Conservation (phyloP, 1,140 invertebrate genomes). For the Campoletis sonorensis region DNA sequence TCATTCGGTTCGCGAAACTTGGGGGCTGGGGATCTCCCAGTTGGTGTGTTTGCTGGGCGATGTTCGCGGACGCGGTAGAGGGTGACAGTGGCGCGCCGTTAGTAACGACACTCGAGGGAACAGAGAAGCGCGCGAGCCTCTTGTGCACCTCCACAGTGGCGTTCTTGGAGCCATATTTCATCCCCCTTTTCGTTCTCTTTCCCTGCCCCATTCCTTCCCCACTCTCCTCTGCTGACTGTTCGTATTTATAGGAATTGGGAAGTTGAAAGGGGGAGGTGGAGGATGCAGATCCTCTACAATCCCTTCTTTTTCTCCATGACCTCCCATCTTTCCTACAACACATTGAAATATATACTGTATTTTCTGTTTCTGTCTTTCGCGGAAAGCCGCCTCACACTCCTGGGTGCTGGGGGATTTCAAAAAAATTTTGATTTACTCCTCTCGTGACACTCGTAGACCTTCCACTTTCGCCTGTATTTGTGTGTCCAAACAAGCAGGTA, state of each 20-base stretch:
- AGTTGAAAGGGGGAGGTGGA: slow-evolving; percentile 26
- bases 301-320: slow-evolving; percentile 28
- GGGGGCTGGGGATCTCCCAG: slow-evolving; percentile 10
- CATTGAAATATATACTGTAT: slow-evolving; percentile 31
- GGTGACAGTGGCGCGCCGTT: slow-evolving; percentile 63
- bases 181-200: slow-evolving; percentile 44
- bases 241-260: slow-evolving; percentile 64
- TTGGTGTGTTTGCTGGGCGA: slow-evolving; percentile 27
- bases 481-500: neutral
- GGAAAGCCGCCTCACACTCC: slow-evolving; percentile 40
- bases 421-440: slow-evolving; percentile 75
- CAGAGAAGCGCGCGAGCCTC: slow-evolving; percentile 55
- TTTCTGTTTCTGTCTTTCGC: slow-evolving; percentile 25
- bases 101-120: slow-evolving; percentile 68
- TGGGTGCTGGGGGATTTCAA: slow-evolving; percentile 67
- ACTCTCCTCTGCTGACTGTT: neutral
- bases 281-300: neutral
- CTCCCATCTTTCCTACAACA: slow-evolving; percentile 39
- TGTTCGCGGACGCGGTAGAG: slow-evolving; percentile 32
- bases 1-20: slow-evolving; percentile 25
- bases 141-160: slow-evolving; percentile 43
- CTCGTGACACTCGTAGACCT: slow-evolving; percentile 73
- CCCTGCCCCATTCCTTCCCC: no score
- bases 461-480: slow-evolving; percentile 34
- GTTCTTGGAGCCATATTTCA: slow-evolving; percentile 70